These are phyloP conservation scores for Osmoderma eremita DNA, from an alignment of 2,888 invertebrate genomes.

Conservation along the genomic window DNA sequence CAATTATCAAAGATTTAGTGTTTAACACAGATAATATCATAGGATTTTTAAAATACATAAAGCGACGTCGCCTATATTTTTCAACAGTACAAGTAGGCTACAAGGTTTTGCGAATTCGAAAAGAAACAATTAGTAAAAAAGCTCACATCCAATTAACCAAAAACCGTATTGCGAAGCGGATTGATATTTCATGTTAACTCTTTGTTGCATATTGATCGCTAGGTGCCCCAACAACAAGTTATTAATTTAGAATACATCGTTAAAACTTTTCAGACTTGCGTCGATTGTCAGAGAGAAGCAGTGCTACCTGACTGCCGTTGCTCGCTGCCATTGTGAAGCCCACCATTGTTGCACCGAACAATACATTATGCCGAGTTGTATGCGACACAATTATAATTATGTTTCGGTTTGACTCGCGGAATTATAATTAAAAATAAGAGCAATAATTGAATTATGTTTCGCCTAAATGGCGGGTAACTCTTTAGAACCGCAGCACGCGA, in stretches of 20 bases:
- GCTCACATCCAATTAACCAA: slow-evolving; percentile 34
- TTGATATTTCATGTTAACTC: slow-evolving; percentile 44
- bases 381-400: slow-evolving; percentile 64
- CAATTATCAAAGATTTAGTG: too few species aligned
- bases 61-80: too few species aligned
- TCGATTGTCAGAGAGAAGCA: slow-evolving; percentile 59
- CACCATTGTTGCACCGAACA: slow-evolving; percentile 60
- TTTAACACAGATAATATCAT: too few species aligned
- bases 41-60: too few species aligned
- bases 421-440: slow-evolving; percentile 62
- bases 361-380: slow-evolving; percentile 62
- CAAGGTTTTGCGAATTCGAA: not conserved
- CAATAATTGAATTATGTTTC: slow-evolving; percentile 46
- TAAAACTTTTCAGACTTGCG: slow-evolving; percentile 65
- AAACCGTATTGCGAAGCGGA: slow-evolving; percentile 33
- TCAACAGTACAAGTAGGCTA: not conserved
- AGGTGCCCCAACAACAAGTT: slow-evolving; percentile 62
- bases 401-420: slow-evolving; percentile 60
- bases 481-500: slow-evolving; percentile 26
- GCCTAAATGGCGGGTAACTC: slow-evolving; percentile 26
- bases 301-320: slow-evolving; percentile 60
- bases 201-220: slow-evolving; percentile 58
- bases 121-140: slow-evolving; percentile 14
- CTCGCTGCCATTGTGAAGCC: slow-evolving; percentile 55
- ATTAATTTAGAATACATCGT: slow-evolving; percentile 65